Percentiles rank a stretch among this genome's conserved stretches.
These are phyloP conservation scores for Aphidius colemani DNA, from an alignment of 2,888 invertebrate genomes.

Conservation along the genomic window DNA sequence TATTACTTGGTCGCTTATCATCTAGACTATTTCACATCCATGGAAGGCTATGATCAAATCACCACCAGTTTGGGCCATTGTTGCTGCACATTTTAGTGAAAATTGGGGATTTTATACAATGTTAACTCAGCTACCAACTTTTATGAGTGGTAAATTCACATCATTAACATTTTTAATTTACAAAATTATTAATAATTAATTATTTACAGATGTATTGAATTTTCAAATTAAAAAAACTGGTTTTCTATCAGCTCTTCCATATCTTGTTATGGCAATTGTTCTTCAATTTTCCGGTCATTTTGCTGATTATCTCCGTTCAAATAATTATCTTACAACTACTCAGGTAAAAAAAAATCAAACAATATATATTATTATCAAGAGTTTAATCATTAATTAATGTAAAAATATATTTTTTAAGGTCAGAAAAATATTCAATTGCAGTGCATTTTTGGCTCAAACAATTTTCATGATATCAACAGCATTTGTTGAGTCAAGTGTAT, in stretches of 20 bases:
- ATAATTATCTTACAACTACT: conserved; percentile 72
- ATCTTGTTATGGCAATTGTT: conserved; percentile 83
- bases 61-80: conserved; percentile 81
- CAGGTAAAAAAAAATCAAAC: conserved; percentile 62
- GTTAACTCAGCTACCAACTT: conserved; percentile 81
- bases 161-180: neutral
- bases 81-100: conserved; percentile 83
- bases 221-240: conserved; percentile 81
- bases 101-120: conserved; percentile 91
- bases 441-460: conserved; percentile 79
- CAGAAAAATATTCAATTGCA: conserved; percentile 74
- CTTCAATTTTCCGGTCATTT: conserved; percentile 81
- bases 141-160: conserved; percentile 71
- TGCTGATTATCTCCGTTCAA: conserved; percentile 77
- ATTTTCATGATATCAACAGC: conserved; percentile 85
- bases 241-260: conserved; percentile 83
- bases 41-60: conserved; percentile 79
- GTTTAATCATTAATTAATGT: conserved; percentile 11
- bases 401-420: conserved; percentile 51
- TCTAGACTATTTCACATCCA: conserved; percentile 68
- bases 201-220: conserved; percentile 69
- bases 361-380: no score
- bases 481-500: conserved; percentile 70
- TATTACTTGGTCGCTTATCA: conserved; percentile 21
- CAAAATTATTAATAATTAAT: conserved; percentile 1